phyloP scores from a whole-genome alignment of 2,797 vertebrate genomes.

The Coreius guichenoti region DNA sequence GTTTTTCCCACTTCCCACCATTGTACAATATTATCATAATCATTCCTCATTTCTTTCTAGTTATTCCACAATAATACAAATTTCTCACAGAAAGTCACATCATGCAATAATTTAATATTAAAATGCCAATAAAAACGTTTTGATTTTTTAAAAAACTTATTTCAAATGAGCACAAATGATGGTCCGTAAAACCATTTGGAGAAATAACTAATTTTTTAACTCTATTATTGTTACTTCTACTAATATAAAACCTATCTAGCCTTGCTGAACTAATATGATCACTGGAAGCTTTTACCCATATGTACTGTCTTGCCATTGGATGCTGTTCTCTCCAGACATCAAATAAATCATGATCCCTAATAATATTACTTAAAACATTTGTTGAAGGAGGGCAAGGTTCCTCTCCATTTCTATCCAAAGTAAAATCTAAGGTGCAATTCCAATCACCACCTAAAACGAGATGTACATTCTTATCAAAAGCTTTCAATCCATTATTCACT shows the following conservation, averaged over 20 bases:
- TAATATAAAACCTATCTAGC: background rate
- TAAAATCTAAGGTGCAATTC: background rate
- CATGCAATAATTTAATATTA: background rate
- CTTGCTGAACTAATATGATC: background rate
- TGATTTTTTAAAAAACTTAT: background rate
- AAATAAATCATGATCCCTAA: background rate
- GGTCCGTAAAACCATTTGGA: background rate
- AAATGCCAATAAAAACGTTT: background rate
- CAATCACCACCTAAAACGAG: background rate
- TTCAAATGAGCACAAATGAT: background rate
- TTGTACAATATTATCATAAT: background rate
- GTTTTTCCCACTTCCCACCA: background rate
- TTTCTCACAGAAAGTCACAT: background rate
- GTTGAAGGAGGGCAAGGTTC: background rate
- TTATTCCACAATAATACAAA: background rate
- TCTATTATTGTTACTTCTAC: background rate
- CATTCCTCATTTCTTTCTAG: background rate
- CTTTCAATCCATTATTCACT: background rate
- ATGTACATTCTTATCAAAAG: background rate
- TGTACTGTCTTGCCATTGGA: background rate
- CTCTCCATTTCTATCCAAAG: background rate
- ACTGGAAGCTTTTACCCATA: background rate
- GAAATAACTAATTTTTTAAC: background rate
- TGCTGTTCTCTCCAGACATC: background rate
- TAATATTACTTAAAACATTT: background rate